Conservation (phyloP, 2,888 invertebrate species). For the Chorisops tibialis region DNA sequence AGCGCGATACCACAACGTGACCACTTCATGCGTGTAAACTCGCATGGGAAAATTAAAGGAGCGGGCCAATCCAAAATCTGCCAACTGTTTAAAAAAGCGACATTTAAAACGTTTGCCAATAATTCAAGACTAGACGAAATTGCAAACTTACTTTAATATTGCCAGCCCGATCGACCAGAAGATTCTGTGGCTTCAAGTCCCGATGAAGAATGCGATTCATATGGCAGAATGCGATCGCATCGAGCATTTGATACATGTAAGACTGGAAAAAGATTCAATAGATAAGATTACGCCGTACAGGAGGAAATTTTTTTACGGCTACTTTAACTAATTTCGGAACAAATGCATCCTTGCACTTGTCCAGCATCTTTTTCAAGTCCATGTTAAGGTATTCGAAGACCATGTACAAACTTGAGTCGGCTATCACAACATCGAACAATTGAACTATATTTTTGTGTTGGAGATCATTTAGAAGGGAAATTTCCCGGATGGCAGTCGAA, state of each 20-base stretch:
- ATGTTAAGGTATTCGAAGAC: constrained; percentile 93
- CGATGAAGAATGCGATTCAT: constrained; percentile 84
- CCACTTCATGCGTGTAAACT: constrained; percentile 92
- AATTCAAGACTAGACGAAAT: not conserved
- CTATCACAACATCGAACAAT: constrained; percentile 83
- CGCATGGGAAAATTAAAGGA: constrained; percentile 89
- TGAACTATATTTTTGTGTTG: constrained; percentile 88
- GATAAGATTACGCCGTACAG: constrained; percentile 12
- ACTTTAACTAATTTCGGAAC: constrained; percentile 67
- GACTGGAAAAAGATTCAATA: constrained; percentile 58
- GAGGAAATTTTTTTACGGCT: constrained; percentile 32
- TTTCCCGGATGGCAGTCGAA: constrained; percentile 95
- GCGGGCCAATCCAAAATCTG: constrained; percentile 95
- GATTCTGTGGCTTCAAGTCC: constrained; percentile 94
- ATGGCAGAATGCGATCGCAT: constrained; percentile 89
- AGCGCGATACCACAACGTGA: constrained; percentile 96
- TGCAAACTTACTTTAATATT: constrained; percentile 66
- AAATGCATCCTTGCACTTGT: constrained; percentile 63
- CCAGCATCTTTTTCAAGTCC: constrained; percentile 88
- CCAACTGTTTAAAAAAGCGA: constrained; percentile 49
- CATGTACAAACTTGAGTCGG: constrained; percentile 80
- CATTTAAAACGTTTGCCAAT: not conserved
- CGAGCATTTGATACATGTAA: constrained; percentile 81
- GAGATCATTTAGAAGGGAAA: constrained; percentile 85
- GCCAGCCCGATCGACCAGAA: constrained; percentile 81